A percentile compares a stretch with the other conserved stretches of the same genome.
These are phyloP conservation scores for Oreocharis arfaki DNA, from an alignment of 2,113 vertebrate species.

Conservation along the genomic window DNA sequence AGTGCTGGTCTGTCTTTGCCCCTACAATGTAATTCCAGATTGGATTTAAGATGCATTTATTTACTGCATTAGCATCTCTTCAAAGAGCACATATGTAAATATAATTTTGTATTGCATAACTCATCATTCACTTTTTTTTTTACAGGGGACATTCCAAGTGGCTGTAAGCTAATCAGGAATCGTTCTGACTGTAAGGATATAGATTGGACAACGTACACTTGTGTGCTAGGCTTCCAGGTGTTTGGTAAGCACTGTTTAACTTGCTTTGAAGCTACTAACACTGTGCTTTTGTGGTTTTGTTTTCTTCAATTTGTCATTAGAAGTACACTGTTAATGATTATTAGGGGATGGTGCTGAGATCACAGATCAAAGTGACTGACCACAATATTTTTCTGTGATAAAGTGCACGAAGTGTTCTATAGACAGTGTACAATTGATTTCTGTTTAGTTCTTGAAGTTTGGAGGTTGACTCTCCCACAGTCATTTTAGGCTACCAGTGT, in stretches of 20 bases:
- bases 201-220: conserved; percentile 95
- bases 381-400: not conserved
- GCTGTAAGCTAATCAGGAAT: conserved; percentile 94
- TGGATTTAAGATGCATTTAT: not conserved
- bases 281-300: not conserved
- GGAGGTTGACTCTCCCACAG: not conserved
- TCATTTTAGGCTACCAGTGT: not conserved
- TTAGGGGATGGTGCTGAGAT: not conserved
- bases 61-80: not conserved
- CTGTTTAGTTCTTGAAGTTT: not conserved
- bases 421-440: not conserved
- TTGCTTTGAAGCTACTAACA: not conserved
- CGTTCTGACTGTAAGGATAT: conserved; percentile 97
- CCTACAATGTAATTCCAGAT: not conserved
- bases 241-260: conserved; percentile 80
- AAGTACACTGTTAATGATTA: not conserved
- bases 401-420: not conserved
- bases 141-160: conserved; percentile 91
- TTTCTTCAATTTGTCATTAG: not conserved
- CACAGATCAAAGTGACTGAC: not conserved
- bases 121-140: conserved; percentile 25
- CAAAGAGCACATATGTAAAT: not conserved
- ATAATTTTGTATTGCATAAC: not conserved
- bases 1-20: not conserved
- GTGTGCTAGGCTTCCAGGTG: conserved; percentile 95